These are phyloP conservation scores for Holacanthus passer DNA, from an alignment of 2,113 vertebrate genomes.

Conservation along the genomic window DNA sequence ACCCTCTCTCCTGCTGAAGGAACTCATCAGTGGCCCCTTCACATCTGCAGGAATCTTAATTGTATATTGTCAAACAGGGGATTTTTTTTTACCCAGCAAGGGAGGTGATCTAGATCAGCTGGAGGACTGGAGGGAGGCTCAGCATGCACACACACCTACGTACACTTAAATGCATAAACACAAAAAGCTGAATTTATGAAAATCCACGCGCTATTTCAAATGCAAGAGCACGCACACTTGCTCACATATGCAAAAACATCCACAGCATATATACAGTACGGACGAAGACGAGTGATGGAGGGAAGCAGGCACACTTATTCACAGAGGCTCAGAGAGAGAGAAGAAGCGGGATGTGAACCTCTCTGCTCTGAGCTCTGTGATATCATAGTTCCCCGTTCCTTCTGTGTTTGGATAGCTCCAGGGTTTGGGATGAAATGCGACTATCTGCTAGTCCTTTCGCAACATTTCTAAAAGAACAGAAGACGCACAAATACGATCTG, in stretches of 20 bases:
- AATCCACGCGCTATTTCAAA: neutral
- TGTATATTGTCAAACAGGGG: conserved; percentile 64
- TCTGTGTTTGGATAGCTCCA: conserved; percentile 18
- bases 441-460: conserved; percentile 19
- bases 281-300: no score
- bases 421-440: conserved; percentile 40
- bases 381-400: conserved; percentile 15
- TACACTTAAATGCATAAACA: neutral
- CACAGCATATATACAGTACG: neutral
- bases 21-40: conserved; percentile 67
- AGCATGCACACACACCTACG: neutral
- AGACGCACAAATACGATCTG: conserved; percentile 36
- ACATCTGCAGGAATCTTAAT: conserved; percentile 73
- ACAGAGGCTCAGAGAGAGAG: neutral
- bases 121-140: conserved; percentile 27
- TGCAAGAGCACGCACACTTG: neutral
- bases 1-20: conserved; percentile 19
- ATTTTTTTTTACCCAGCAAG: conserved; percentile 27
- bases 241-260: neutral
- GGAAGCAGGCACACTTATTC: neutral
- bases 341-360: conserved; percentile 6
- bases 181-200: neutral
- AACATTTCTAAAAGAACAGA: conserved; percentile 28
- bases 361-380: conserved; percentile 48
- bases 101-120: conserved; percentile 50